Evolutionary conservation across 35 echinoderm and acorn worm species (phyloP), one percentile per base, ranked within the genome.

Genomic region (Apostichopus japonicus): DNA sequence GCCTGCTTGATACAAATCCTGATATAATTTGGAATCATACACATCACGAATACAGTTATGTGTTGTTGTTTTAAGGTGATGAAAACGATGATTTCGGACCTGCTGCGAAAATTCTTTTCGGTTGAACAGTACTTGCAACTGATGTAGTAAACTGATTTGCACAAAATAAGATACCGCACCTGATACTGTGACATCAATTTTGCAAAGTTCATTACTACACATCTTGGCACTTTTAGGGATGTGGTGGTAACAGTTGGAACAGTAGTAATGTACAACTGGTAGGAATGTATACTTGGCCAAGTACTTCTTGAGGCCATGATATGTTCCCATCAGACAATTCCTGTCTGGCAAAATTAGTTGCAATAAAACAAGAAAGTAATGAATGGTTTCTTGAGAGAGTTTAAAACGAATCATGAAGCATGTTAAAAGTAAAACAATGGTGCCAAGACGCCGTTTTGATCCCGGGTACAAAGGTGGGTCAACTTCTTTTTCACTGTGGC

Each of bases 241-340:
- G n/a, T 24, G 90, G 21, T 56, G 54, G 54, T 79, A 92, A 59
- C 75, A 92, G 16, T 92, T 13, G 0, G 90, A 92, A 92, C 90
- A 92, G 22, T 80, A 92, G 56, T 92, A 92, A n/a, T 79, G 75
- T 24, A 92, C 58, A 77, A 54, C 55, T 92, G 90, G 90, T 10
- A 82, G 23, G 27, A 80, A 59, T 62, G 56, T 92, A 16, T 79
- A 79, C 16, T 78, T 79, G 8, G 33, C 9, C 33, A 79, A 17
- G 52, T 79, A 79, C n/a, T 54, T 91, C n/a, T 78, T 91, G 7
- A 91, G 33, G 17, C 90, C 72, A 91, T 54, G 72, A 8, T 79
- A 77, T 55, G 23, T 55, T 55, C 14, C 21, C 14, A 91, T 55
- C 70, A 73, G 16, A 73, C 70, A 73, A 73, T 73, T 73, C 4